Percentiles rank a stretch among this genome's conserved stretches.
Conservation (phyloP, 2,797 vertebrate genomes). For the Dermochelys coriacea region DNA sequence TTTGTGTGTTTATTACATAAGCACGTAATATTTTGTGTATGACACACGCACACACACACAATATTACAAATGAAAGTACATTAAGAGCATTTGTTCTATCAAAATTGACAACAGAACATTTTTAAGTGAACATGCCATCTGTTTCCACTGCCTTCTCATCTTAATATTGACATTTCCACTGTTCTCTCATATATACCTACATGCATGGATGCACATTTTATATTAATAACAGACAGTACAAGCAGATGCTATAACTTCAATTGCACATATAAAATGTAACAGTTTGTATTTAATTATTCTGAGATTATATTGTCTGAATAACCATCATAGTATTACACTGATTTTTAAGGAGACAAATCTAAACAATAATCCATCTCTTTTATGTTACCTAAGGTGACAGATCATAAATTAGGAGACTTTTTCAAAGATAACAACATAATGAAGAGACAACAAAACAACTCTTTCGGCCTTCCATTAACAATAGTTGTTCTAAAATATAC, state of each 20-base stretch:
- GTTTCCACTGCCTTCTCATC: conserved; percentile 38
- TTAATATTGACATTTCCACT: conserved; percentile 7
- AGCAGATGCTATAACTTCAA: conserved; percentile 45
- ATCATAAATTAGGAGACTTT: not conserved
- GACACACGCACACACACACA: not conserved
- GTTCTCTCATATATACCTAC: conserved; percentile 9
- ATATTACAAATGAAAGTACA: conserved; percentile 49
- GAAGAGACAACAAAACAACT: not conserved
- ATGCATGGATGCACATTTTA: not conserved
- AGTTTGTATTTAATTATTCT: conserved; percentile 32
- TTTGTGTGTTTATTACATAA: not conserved
- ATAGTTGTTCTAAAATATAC: not conserved
- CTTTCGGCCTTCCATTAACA: not conserved
- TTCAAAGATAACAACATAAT: not conserved
- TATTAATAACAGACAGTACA: conserved; percentile 42
- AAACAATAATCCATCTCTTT: not conserved
- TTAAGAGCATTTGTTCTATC: conserved; percentile 58
- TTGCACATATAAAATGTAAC: not conserved
- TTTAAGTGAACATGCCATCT: conserved; percentile 53
- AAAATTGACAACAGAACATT: conserved; percentile 46
- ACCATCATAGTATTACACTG: not conserved
- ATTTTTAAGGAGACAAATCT: not conserved
- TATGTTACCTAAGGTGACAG: not conserved
- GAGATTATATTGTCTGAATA: conserved; percentile 12
- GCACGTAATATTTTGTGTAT: not conserved